A percentile compares a stretch with the other conserved stretches of the same genome.
Evolutionary conservation across 2,888 invertebrate genomes (phyloP).

Genomic region (Ectropis crepuscularia): DNA sequence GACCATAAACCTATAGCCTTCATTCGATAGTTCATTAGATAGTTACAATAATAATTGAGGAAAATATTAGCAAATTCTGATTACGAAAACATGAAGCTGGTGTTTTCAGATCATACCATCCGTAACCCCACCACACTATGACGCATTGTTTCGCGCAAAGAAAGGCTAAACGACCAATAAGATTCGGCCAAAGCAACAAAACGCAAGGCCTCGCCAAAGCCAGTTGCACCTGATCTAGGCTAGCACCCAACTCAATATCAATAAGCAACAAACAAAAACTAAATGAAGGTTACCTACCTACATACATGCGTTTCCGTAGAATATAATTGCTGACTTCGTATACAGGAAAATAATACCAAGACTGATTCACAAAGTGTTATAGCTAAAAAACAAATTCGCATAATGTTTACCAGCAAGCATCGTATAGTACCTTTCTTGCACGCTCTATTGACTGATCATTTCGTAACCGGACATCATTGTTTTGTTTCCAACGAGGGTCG

Average conservation of each 20-base stretch:
- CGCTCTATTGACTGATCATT: slow-evolving; percentile 67
- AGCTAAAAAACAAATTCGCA: slow-evolving; percentile 22
- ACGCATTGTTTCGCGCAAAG: slow-evolving; percentile 52
- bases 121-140: slow-evolving; percentile 35
- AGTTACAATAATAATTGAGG: no score
- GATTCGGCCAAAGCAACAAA: slow-evolving; percentile 50
- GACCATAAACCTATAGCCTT: no score
- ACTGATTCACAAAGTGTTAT: slow-evolving; percentile 34
- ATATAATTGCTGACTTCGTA: slow-evolving; percentile 37
- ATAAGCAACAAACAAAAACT: slow-evolving; percentile 47
- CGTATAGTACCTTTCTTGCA: slow-evolving; percentile 53
- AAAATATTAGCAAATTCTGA: no score
- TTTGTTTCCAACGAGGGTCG: slow-evolving; percentile 56
- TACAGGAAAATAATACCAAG: slow-evolving; percentile 38
- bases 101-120: background rate
- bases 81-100: background rate
- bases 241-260: slow-evolving; percentile 47
- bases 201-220: slow-evolving; percentile 65
- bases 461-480: slow-evolving; percentile 68
- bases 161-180: slow-evolving; percentile 53
- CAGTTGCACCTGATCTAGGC: slow-evolving; percentile 45
- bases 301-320: slow-evolving; percentile 46
- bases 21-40: no score
- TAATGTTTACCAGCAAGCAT: slow-evolving; percentile 24
- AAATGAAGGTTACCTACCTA: slow-evolving; percentile 52